Evolutionary conservation across 2,797 vertebrate species (phyloP), one percentile per base, ranked within the genome.

Genomic region (Lateolabrax maculatus): DNA sequence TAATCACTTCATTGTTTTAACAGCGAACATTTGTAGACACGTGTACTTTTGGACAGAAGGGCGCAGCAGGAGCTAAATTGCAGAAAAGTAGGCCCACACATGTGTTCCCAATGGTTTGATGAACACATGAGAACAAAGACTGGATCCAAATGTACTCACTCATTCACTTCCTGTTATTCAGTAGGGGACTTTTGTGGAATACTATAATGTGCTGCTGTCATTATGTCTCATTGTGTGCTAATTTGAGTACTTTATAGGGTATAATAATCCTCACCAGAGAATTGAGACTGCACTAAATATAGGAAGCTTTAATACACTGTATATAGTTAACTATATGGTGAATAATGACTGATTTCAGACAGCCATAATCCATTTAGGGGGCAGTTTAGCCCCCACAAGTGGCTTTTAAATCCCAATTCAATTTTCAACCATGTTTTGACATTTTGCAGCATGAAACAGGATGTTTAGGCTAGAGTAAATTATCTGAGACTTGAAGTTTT

Each of bases 1-100:
- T 62, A 46, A 73, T 81, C 73, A n/a, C 39, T 11, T 85, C 29
- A 66, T 19, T 41, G 31, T 66, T 87, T 64, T 39, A 70, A 27
- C 5, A 80, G 23, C 10, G 46, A 64, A 46, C 7, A 6, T 21
- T 51, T 60, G 58, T 75, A 65, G 18, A 51, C 15, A 53, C 23
- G 5, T 19, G 18, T 11, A n/a, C 2, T 25, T 46, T 74, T 51
- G 77, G 71, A 74, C 58, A 72, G 15, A 10, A 51, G 53, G 31
- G 19, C 16, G 3, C 29, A 64, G 19, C 61, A 39, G 36, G 67
- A 53, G 25, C 52, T 46, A 4, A 43, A 65, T 18, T 2, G 63
- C 7, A 11, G 19, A 29, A 21, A 31, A 41, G 41, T 9, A 6
- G 9, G 2, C 16, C 19, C 3, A 9, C 53, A 53, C 7, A 12